Conservation (phyloP, 2,113 vertebrate species). For the Seriola rivoliana region DNA sequence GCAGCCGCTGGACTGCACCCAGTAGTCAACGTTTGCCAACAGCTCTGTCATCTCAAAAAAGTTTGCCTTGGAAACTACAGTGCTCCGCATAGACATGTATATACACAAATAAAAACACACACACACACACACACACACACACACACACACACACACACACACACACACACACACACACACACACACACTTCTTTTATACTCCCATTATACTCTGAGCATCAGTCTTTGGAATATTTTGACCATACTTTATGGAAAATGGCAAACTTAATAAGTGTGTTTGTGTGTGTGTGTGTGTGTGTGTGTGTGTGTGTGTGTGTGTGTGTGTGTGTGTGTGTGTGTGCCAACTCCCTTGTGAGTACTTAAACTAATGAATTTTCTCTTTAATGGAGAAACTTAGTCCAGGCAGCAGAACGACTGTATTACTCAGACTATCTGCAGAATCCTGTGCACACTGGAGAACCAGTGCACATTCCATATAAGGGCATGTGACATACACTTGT, state of each 20-base stretch:
- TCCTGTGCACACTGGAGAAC: slow-evolving; percentile 31
- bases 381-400: slow-evolving; percentile 63
- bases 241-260: slow-evolving; percentile 54
- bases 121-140: slow-evolving; percentile 24
- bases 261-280: slow-evolving; percentile 12
- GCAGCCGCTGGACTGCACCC: slow-evolving; percentile 67
- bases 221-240: slow-evolving; percentile 49
- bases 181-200: slow-evolving; percentile 9
- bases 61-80: slow-evolving; percentile 40
- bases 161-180: slow-evolving; percentile 27
- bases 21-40: slow-evolving; percentile 75
- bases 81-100: neutral
- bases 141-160: slow-evolving; percentile 11
- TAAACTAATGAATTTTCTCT: slow-evolving; percentile 74
- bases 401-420: slow-evolving; percentile 54
- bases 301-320: slow-evolving; percentile 41
- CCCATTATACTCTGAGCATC: slow-evolving; percentile 35
- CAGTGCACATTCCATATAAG: slow-evolving; percentile 1
- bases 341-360: slow-evolving; percentile 69
- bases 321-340: slow-evolving; percentile 22
- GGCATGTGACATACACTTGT: neutral
- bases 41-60: slow-evolving; percentile 63
- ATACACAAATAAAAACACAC: slow-evolving; percentile 28
- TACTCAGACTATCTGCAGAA: slow-evolving; percentile 43
- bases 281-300: slow-evolving; percentile 25